Conservation (phyloP, 2,888 invertebrate genomes). For the Thymelicus lineola region DNA sequence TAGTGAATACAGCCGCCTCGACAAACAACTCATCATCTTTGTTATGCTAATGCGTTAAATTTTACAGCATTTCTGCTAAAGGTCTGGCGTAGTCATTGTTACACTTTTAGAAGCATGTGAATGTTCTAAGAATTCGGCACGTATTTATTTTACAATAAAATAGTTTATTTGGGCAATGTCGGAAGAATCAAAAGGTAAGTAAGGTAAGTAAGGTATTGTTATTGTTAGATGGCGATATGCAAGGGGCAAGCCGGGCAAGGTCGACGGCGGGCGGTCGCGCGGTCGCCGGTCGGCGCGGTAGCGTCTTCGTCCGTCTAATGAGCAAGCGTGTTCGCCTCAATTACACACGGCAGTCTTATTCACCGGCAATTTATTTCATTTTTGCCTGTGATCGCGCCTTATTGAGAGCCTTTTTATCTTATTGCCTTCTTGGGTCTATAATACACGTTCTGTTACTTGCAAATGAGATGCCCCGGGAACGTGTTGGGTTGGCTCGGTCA, state of each 20-base stretch:
- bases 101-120: constrained; percentile 62
- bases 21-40: constrained; percentile 65
- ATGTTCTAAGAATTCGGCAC: constrained; percentile 63
- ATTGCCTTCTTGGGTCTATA: constrained; percentile 83
- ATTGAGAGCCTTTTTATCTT: constrained; percentile 83
- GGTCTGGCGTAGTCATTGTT: constrained; percentile 68
- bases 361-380: constrained; percentile 85
- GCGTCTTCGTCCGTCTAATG: constrained; percentile 69
- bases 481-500: constrained; percentile 74
- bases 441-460: constrained; percentile 83
- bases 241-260: constrained; percentile 29
- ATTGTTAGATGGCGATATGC: constrained; percentile 49
- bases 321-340: constrained; percentile 83
- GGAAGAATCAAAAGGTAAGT: constrained; percentile 43
- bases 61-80: constrained; percentile 77
- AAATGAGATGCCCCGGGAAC: constrained; percentile 81
- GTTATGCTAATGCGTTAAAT: constrained; percentile 79
- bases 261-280: constrained; percentile 39
- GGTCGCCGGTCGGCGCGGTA: constrained; percentile 44
- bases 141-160: constrained; percentile 34
- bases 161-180: constrained; percentile 38
- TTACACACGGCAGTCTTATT: constrained; percentile 83
- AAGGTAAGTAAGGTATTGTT: constrained; percentile 51
- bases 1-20: constrained; percentile 41
- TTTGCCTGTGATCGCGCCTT: constrained; percentile 85